Conservation (phyloP, 1,140 invertebrate genomes). For the Dolichoris vasculosae region DNA sequence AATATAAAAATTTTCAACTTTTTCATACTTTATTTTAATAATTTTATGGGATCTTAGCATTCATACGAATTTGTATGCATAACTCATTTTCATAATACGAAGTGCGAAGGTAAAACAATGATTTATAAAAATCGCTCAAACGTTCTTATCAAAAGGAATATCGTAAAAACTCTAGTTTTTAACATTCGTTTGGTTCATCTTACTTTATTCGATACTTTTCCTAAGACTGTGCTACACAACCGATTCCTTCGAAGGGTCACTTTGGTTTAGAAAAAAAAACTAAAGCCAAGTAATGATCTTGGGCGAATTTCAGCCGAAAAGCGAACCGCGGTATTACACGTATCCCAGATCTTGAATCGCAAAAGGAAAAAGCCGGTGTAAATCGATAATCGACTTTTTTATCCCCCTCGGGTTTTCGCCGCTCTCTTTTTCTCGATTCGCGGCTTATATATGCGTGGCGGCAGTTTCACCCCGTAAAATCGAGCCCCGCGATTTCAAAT, state of each 20-base stretch:
- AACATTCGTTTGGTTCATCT: too few relatives aligned
- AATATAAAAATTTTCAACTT: too few relatives aligned
- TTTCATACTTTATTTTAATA: too few relatives aligned
- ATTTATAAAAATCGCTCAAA: too few relatives aligned
- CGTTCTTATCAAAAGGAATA: too few relatives aligned
- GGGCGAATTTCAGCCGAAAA: neutral
- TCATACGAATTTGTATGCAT: too few relatives aligned
- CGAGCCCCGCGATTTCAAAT: slow-evolving; percentile 39
- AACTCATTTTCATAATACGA: too few relatives aligned
- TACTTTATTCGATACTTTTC: too few relatives aligned
- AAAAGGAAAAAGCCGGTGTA: slow-evolving; percentile 10
- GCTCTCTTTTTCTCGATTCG: neutral
- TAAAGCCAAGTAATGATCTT: neutral
- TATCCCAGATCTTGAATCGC: neutral
- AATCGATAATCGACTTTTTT: slow-evolving; percentile 43
- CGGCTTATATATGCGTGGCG: slow-evolving; percentile 2
- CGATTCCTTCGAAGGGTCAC: neutral
- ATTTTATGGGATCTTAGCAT: too few relatives aligned
- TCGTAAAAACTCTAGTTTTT: too few relatives aligned
- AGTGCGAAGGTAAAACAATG: too few relatives aligned
- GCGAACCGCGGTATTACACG: neutral
- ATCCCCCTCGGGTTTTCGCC: neutral
- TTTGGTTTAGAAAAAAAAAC: neutral
- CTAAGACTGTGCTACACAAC: neutral
- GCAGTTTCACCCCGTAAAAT: slow-evolving; percentile 32